Base-by-base conservation (phyloP, 1,140 invertebrate species). In the Battus philenor region DNA sequence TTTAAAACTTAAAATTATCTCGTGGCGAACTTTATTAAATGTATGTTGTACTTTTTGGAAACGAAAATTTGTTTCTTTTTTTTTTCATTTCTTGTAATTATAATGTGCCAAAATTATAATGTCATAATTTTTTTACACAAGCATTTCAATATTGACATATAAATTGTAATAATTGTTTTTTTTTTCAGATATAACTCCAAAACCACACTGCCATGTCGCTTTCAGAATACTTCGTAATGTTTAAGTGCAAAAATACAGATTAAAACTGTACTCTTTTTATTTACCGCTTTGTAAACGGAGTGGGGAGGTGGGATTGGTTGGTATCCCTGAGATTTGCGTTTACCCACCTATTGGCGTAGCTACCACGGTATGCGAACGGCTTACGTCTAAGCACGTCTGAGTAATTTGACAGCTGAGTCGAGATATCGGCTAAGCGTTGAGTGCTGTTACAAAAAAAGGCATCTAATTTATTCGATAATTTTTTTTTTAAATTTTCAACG, bases 151-250 rank as follows among this genome's bases (percentile, higher is more conserved):
- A n/a, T n/a, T n/a, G n/a, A n/a, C n/a, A n/a, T n/a, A n/a, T n/a
- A n/a, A n/a, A n/a, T n/a, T n/a, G n/a, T n/a, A n/a, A n/a, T n/a
- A n/a, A n/a, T n/a, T n/a, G n/a, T n/a, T n/a, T 59, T 59, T 60
- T 11, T 71, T 48, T 44, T 38, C 71, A 82, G 78, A 68, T 78
- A 72, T 63, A 61, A 72, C 54, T 63, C 55, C 59, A 63, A 63
- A 68, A 51, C 53, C 27, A 64, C 75, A 83, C 79, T 83, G 79
- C 79, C 79, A 83, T 80, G 61, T 71, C 68, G 72, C 76, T 80
- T 79, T 67, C 58, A 64, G 55, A 59, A 52, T 70, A 65, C 44
- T 55, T 41, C 60, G 58, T 71, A 68, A 66, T 64, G 36, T 56
- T 54, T 65, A 67, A 67, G 44, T 48, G 41, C 45, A 50, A 44